Base-by-base conservation (phyloP, 2,888 invertebrate species). In the Anthrax anthrax region DNA sequence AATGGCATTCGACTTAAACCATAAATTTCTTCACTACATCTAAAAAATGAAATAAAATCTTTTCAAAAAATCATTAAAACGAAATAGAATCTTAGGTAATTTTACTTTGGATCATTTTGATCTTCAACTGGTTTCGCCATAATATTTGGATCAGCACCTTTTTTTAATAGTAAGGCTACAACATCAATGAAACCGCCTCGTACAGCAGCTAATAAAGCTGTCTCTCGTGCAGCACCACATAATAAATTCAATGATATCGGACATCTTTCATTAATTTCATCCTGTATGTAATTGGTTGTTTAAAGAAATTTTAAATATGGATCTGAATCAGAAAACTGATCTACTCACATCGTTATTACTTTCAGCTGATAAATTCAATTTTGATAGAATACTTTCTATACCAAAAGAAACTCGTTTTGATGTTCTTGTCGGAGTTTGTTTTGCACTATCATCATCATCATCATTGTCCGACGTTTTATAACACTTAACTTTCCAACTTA, bases 341-440 rank as follows among this genome's bases (percentile, higher is more conserved):
- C 50, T 58, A 37, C 67, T 66, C 32, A 69, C 70, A 18, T 63
- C 55, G 3, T 68, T 67, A 27, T 70, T 71, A 29, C 72, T 74
- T 51, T 72, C 71, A 18, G 74, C 72, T 41, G 64, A 64, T 47
- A 82, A 78, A 57, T 82, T 87, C 44, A 91, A 70, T 55, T 83
- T 81, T 42, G 83, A 85, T 74, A 92, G 87, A 42, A 91, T 82
- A 19, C 86, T 84, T 59, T 89, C 89, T 51, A 91, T 90, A 1
- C 90, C 89, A 57, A 84, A 81, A 0, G 90, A 89, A 55, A 91
- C 84, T 51, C 86, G 75, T 52, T 80, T 75, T 41, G 81, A 77
- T 3, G 72, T 79, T 54, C 78, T 80, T 55, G 75, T 77, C 10
- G 64, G 63, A 41, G 67, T 65, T 18, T 63, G 59, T n/a, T 62